Evolutionary conservation across 1,140 invertebrate genomes (phyloP), one percentile per base, ranked within the genome.

Genomic region (Tetramorium simillimum): DNA sequence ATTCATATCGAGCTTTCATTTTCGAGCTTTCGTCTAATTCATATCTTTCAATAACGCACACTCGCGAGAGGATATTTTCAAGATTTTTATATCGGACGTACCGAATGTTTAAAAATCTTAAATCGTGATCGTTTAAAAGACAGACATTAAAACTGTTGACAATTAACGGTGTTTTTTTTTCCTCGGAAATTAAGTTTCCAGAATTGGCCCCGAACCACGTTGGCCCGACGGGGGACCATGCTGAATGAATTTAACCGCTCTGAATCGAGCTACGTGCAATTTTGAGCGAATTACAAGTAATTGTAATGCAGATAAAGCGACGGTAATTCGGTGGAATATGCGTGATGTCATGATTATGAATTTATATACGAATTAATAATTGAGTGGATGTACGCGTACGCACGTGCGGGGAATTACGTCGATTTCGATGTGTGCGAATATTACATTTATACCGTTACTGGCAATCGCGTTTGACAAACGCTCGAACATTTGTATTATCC

Each of bases 341-440:
- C 53, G 80, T 84, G 69, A 84, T 84, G 80, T 84, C 80, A 60
- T 60, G 69, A 84, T 84, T 84, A 84, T 84, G 53, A 84, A 75
- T 84, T 84, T 84, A 84, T 84, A 84, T 75, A 84, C 53, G 69
- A 84, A 84, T 84, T 84, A 84, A 84, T 84, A 84, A 84, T 84
- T 75, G 80, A 70, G 53, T 84, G 24, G 80, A 73, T 73, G 69
- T 84, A 63, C 46, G 69, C 80, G 53, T 49, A 18, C 53, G 69
- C 69, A 73, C 69, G 80, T 58, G 67, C 80, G 28, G 56, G 53
- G 80, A 84, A 84, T 84, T 84, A 84, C 72, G 80, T 84, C 53
- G 53, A 75, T 60, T 73, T 73, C 80, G 28, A 62, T 40, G 58
- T 84, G 40, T 60, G 53, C 69, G 56, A 43, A 60, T 84, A 75